phyloP scores from a whole-genome alignment of 2,888 invertebrate genomes.

The Agrochola litura region DNA sequence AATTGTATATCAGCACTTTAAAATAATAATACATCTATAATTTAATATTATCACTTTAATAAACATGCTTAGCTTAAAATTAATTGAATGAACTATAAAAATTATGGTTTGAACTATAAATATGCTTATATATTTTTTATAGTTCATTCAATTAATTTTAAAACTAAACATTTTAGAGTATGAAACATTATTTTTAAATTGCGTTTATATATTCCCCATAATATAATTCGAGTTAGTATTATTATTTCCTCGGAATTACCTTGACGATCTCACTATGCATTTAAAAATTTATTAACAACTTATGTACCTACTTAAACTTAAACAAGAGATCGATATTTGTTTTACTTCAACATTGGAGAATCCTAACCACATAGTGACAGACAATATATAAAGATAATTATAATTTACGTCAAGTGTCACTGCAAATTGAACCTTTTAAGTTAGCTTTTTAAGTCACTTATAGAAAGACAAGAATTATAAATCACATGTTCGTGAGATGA shows the following conservation, averaged over 20 bases:
- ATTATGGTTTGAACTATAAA: too few species aligned
- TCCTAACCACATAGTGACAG: not conserved
- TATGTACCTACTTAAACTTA: not conserved
- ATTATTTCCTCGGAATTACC: not conserved
- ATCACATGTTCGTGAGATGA: not conserved
- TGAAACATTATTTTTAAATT: too few species aligned
- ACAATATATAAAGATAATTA: not conserved
- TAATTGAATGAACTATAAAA: too few species aligned
- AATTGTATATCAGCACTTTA: too few species aligned
- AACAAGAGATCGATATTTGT: constrained; percentile 3
- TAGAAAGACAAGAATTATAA: not conserved
- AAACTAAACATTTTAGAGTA: too few species aligned
- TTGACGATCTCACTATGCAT: not conserved
- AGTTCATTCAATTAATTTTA: too few species aligned
- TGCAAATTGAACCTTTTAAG: not conserved
- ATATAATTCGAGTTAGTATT: not conserved
- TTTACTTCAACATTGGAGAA: constrained; percentile 8
- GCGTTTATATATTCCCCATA: not conserved
- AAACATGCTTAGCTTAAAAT: too few species aligned
- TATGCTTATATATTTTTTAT: too few species aligned
- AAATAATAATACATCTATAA: too few species aligned
- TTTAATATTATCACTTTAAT: too few species aligned
- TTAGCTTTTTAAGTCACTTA: too few species aligned
- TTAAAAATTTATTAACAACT: not conserved
- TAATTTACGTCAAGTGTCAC: not conserved